These are phyloP conservation scores for Hetaerina titia DNA, from an alignment of 2,888 invertebrate species.

Conservation along the genomic window DNA sequence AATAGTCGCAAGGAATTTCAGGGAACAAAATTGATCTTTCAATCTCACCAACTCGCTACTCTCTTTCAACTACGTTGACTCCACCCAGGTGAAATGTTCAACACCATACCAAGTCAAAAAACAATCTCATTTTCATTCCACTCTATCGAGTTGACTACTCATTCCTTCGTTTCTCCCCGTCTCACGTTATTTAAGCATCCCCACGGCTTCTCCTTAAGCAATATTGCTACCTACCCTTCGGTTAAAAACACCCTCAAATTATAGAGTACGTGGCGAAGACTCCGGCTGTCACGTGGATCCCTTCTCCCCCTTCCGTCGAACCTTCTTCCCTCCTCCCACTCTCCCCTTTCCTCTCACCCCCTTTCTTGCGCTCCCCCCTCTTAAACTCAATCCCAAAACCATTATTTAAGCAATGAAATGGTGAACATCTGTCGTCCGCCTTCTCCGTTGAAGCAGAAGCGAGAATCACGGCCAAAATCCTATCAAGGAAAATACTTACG, in stretches of 20 bases:
- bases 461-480: neutral
- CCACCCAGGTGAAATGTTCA: too few species aligned
- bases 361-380: neutral
- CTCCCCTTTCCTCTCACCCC: neutral
- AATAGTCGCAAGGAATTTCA: too few species aligned
- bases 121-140: neutral
- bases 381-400: neutral
- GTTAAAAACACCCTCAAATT: conserved; percentile 4
- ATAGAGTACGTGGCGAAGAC: conserved; percentile 10
- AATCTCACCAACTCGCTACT: too few species aligned
- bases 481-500: neutral
- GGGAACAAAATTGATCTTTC: too few species aligned
- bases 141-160: neutral
- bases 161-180: neutral
- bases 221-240: conserved; percentile 23
- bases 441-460: neutral
- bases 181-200: neutral
- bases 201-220: neutral
- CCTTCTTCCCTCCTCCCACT: neutral
- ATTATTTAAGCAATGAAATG: neutral
- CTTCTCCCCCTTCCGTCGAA: neutral
- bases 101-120: neutral
- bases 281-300: conserved; percentile 51
- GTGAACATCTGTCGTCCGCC: conserved; percentile 39
- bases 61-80: too few species aligned